Conservation (phyloP, 2,797 vertebrate genomes). For the Orientallactaga sibirica region DNA sequence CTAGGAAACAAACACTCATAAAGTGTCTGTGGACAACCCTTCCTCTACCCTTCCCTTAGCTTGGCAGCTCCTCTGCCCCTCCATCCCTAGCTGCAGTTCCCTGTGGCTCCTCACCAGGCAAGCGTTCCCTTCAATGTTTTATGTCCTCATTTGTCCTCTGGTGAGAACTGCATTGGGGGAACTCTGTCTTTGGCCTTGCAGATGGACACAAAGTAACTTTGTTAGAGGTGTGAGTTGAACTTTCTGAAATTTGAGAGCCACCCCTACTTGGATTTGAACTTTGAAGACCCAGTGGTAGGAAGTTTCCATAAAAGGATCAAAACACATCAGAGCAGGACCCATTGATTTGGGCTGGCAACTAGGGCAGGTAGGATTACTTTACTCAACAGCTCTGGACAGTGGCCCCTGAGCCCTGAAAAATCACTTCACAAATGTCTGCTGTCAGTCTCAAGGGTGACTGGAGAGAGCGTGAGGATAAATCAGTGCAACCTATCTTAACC, state of each 20-base stretch:
- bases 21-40: conserved; percentile 59
- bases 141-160: conserved; percentile 36
- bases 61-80: conserved; percentile 51
- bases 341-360: conserved; percentile 72
- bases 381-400: conserved; percentile 1
- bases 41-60: conserved; percentile 32
- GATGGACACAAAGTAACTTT: conserved; percentile 78
- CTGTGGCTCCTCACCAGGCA: conserved; percentile 48
- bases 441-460: neutral
- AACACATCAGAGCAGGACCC: conserved; percentile 57
- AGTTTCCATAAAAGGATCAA: conserved; percentile 78
- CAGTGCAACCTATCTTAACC: conserved; percentile 49
- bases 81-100: neutral
- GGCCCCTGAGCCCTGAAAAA: conserved; percentile 44
- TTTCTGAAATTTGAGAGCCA: conserved; percentile 77
- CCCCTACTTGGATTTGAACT: conserved; percentile 83
- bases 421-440: conserved; percentile 33
- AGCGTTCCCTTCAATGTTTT: conserved; percentile 67
- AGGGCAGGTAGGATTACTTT: conserved; percentile 65
- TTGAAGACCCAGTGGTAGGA: conserved; percentile 76
- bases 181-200: conserved; percentile 46
- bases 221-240: conserved; percentile 71
- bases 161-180: conserved; percentile 46
- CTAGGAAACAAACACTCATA: conserved; percentile 73
- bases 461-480: conserved; percentile 66